Evolutionary conservation across 2,888 invertebrate genomes (phyloP), one percentile per base, ranked within the genome.

Genomic region (Lithosia quadra): DNA sequence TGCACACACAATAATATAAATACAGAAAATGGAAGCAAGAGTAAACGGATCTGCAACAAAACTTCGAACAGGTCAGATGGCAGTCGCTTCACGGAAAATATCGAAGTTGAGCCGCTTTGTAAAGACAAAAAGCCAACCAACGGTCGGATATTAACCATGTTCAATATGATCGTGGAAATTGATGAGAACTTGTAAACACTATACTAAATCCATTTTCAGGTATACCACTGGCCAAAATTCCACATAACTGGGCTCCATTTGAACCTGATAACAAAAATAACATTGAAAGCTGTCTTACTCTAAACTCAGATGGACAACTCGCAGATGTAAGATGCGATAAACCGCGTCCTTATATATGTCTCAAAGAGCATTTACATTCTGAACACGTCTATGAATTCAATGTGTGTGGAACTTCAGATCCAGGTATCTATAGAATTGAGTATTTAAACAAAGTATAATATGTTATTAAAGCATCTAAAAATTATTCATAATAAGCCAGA

Each of bases 181-280:
- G 3, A 2, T 5, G 43, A 43, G 1, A 43, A 7, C 15, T 43
- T 43, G 5, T 5, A 39, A 8, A 43, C 18, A 18, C 7, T 43
- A 43, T 43, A 9, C 18, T 49, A 28, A n/a, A 49, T 49, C 2
- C 18, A 21, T 67, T 57, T 8, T 2, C 62, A 66, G 69, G 66
- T 24, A 58, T 34, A 55, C 24, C 65, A 15, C 33, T 68, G 1
- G 22, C 22, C 10, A 9, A 58, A 36, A 62, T 68, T 18, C 22
- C 49, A 5, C 55, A 63, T 36, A n/a, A 22, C 15, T 71, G 71
- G 71, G 65, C 58, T 13, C 22, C 55, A 21, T 13, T 1, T 11
- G 67, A 71, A 24, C 71, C 71, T 34, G 71, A 71, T 36, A 71
- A 71, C 13, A 65, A 57, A 63, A 18, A 63, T 10, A 55, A 65